Evolutionary conservation across 2,797 vertebrate genomes (phyloP).

Genomic region (Nyctalus aviator): DNA sequence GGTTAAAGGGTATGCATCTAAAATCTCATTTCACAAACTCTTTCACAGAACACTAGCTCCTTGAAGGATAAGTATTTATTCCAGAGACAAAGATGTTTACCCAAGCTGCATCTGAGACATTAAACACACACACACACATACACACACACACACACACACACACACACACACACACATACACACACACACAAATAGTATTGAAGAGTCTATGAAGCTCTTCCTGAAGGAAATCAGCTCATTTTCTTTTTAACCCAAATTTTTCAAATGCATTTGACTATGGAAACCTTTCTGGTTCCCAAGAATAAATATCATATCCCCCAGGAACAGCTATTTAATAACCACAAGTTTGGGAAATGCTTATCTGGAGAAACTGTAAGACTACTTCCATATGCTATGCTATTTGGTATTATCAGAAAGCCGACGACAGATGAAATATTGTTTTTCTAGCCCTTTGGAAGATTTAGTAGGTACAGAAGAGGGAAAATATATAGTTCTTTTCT

Average conservation of each 20-base stretch:
- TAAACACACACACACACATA: background rate
- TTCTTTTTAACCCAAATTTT: constrained; percentile 33
- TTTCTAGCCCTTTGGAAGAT: constrained; percentile 38
- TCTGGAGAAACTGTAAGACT: constrained; percentile 25
- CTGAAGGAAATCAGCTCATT: constrained; percentile 48
- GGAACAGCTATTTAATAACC: constrained; percentile 11
- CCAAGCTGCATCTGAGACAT: background rate
- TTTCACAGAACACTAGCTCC: constrained; percentile 11
- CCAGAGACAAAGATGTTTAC: constrained; percentile 21
- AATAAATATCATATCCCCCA: constrained; percentile 43
- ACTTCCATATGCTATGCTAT: background rate
- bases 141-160: background rate
- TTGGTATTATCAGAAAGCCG: constrained; percentile 39
- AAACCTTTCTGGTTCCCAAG: constrained; percentile 42
- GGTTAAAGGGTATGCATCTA: background rate
- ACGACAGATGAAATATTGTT: background rate
- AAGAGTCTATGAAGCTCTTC: background rate
- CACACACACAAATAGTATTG: background rate
- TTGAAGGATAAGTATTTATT: background rate
- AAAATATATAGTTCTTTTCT: constrained; percentile 33
- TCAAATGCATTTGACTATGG: constrained; percentile 16
- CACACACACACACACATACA: background rate
- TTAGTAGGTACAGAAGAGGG: background rate
- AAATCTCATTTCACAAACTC: constrained; percentile 56
- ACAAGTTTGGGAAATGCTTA: constrained; percentile 37